Percentiles rank a stretch among this genome's conserved stretches.
Conservation (phyloP, 2,113 vertebrate genomes). For the Cololabis saira region DNA sequence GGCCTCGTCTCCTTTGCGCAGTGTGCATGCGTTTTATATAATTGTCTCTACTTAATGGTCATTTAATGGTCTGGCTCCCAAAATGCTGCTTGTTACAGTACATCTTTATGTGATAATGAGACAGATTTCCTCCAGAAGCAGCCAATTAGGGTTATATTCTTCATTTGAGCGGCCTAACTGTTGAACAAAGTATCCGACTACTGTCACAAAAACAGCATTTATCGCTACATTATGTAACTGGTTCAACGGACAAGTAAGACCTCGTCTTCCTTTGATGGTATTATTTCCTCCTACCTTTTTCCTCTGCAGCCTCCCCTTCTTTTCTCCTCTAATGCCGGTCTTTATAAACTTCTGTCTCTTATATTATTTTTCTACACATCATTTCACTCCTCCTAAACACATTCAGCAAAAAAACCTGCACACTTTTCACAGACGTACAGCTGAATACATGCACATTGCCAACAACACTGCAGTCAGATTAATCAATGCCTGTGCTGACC, state of each 20-base stretch:
- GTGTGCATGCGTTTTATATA: not conserved
- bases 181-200: not conserved
- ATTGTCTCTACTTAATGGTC: not conserved
- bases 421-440: conserved; percentile 18
- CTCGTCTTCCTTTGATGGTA: not conserved
- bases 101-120: conserved; percentile 16
- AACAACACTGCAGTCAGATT: conserved; percentile 28
- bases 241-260: too few relatives aligned
- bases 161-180: conserved; percentile 6
- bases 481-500: conserved; percentile 3
- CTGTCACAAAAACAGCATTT: not conserved
- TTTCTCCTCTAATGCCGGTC: not conserved
- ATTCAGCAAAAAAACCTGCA: conserved; percentile 2
- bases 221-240: too few relatives aligned
- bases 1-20: too few relatives aligned
- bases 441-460: conserved; percentile 6
- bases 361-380: conserved; percentile 6
- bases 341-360: not conserved
- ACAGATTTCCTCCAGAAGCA: conserved; percentile 19
- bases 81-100: not conserved
- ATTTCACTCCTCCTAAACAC: conserved; percentile 25
- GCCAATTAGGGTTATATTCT: conserved; percentile 12
- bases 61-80: not conserved
- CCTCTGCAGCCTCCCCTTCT: not conserved
- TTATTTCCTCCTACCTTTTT: not conserved